Evolutionary conservation across 1,140 invertebrate genomes (phyloP), one percentile per base, ranked within the genome.

Genomic region (Oscheius sp.): DNA sequence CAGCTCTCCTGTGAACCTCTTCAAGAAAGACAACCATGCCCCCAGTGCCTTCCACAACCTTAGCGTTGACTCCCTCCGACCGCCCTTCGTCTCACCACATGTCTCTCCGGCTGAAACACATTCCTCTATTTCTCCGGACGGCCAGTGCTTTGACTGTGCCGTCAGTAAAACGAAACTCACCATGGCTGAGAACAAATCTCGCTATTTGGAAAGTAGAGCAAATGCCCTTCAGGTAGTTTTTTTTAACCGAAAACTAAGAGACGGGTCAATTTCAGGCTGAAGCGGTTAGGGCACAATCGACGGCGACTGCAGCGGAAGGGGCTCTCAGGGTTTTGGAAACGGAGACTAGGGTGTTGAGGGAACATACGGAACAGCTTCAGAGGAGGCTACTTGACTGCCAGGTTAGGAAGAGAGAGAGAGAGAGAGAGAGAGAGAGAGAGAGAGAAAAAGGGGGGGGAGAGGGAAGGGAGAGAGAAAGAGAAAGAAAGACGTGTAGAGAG

Each of bases 111-210:
- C 63, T 26, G 63, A 65, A 26, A 65, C 63, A 13, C 63, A 65
- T 42, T 65, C 63, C 32, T 36, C 63, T 38, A 36, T 28, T 13
- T 65, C 63, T 38, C 63, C 63, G 3, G 32, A 65, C 45, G 55
- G 58, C 45, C 15, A 55, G 7, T 74, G 73, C 32, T 74, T 55
- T 38, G 70, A 74, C 35, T 74, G 73, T 69, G 29, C 38, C 3
- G 29, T 74, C 42, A 20, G 45, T 32, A 74, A 74, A 59, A 52
- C 46, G n/a, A 74, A 74, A 45, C 38, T 74, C 20, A 69, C 71
- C 31, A 46, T 61, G 35, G 46, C 70, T 18, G 49, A 74, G 55
- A 74, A 75, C 31, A 23, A 46, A 15, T 74, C 71, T 32, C 71
- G 73, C 13, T 74, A 65, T 42, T 31, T 74, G 73, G 73, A 74